Evolutionary conservation across 2,888 invertebrate genomes (phyloP).

Genomic region (Zaprionus lineosus): DNA sequence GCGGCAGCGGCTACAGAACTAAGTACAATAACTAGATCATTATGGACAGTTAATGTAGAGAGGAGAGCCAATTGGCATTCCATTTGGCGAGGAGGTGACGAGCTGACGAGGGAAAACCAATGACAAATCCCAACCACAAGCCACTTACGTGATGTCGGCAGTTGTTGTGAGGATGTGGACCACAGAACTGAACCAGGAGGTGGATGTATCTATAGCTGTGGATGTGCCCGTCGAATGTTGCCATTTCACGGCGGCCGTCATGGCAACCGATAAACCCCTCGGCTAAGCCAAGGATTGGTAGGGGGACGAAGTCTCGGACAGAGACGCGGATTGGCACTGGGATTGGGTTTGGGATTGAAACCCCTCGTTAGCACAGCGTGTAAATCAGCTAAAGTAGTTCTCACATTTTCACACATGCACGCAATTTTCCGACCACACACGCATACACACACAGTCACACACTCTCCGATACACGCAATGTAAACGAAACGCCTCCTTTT

Average conservation of each 20-base stretch:
- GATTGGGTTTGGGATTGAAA: constrained; percentile 30
- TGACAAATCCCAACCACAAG: constrained; percentile 67
- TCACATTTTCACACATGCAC: constrained; percentile 54
- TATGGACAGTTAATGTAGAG: constrained; percentile 64
- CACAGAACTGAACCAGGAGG: constrained; percentile 16
- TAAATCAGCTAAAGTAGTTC: constrained; percentile 57
- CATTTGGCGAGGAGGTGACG: too few species aligned
- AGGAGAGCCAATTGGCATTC: constrained; percentile 53
- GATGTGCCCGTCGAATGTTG: constrained; percentile 23
- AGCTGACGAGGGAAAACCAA: constrained; percentile 16
- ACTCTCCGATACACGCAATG: constrained; percentile 22
- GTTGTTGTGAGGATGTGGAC: constrained; percentile 49
- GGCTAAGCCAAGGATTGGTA: too few species aligned
- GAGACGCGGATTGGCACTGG: neutral
- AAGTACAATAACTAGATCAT: constrained; percentile 59
- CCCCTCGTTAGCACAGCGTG: constrained; percentile 78
- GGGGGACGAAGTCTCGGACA: too few species aligned
- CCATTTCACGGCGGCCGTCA: constrained; percentile 36
- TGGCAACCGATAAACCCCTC: constrained; percentile 30
- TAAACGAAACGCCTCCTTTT: constrained; percentile 44
- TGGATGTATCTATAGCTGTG: constrained; percentile 5
- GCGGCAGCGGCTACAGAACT: constrained; percentile 1
- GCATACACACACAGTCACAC: constrained; percentile 2
- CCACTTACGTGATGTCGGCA: constrained; percentile 53
- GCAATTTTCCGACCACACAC: constrained; percentile 51